Percentiles rank a stretch among this genome's conserved stretches.
These are phyloP conservation scores for Colius striatus DNA, from an alignment of 2,113 vertebrate genomes.

Conservation along the genomic window DNA sequence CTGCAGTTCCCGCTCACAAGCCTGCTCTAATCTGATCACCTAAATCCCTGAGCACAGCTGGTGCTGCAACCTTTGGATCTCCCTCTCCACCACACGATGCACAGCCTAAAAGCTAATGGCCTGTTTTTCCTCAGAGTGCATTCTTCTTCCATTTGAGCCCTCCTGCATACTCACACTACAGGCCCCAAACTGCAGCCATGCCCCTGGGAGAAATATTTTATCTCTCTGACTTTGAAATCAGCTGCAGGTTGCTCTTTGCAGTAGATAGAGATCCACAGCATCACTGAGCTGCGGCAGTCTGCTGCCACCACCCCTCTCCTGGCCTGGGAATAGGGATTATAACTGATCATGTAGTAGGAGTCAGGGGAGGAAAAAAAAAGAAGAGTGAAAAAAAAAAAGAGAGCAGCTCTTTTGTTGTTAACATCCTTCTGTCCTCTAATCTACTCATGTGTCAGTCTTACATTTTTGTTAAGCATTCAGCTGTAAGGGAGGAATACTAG, in stretches of 20 bases:
- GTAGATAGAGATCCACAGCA: not conserved
- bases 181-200: not conserved
- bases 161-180: rapidly evolving
- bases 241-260: not conserved
- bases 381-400: no score
- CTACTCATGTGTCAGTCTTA: not conserved
- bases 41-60: conserved; percentile 21
- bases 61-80: conserved; percentile 12
- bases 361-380: rapidly evolving
- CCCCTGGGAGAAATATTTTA: not conserved
- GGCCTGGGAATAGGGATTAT: not conserved
- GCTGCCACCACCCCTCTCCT: not conserved
- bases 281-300: not conserved
- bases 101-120: not conserved
- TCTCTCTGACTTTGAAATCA: not conserved
- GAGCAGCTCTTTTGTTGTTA: not conserved
- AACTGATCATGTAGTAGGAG: not conserved
- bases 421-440: not conserved
- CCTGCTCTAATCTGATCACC: conserved; percentile 22
- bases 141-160: not conserved
- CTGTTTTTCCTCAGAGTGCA: not conserved
- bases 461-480: not conserved
- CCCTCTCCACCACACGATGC: not conserved
- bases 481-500: not conserved
- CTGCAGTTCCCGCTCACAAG: not conserved